phyloP scores from a whole-genome alignment of 1,140 invertebrate genomes.

The Leptopilina boulardi region DNA sequence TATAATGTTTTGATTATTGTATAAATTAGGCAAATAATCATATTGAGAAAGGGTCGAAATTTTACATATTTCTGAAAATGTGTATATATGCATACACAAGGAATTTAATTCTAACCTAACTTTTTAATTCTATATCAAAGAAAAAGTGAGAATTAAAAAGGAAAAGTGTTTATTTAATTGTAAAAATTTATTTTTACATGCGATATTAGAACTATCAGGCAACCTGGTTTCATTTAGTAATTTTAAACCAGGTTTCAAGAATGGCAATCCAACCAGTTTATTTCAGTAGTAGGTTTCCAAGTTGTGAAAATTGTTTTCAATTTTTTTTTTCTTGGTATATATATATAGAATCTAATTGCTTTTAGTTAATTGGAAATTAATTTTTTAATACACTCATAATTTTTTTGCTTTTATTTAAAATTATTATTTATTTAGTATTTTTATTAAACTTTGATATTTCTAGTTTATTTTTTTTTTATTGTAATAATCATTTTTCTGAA shows the following conservation, averaged over 20 bases:
- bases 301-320: too few species aligned
- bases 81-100: background rate
- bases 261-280: background rate
- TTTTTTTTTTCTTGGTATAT: too few species aligned
- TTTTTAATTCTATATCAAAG: background rate
- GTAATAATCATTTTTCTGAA: background rate
- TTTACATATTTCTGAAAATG: background rate
- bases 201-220: background rate
- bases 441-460: too few species aligned
- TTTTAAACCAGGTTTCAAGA: slow-evolving; percentile 12
- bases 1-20: background rate
- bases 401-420: too few species aligned
- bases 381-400: too few species aligned
- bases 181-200: background rate
- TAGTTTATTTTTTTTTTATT: background rate
- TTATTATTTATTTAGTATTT: too few species aligned
- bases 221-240: slow-evolving; percentile 15
- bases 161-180: background rate
- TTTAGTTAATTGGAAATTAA: too few species aligned
- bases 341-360: too few species aligned
- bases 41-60: background rate
- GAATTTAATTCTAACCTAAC: slow-evolving; percentile 19
- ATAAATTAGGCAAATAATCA: background rate
- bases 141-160: background rate
- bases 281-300: background rate